A percentile compares a stretch with the other conserved stretches of the same genome.
Conservation (phyloP, 2,113 vertebrate genomes). For the Holacanthus passer region DNA sequence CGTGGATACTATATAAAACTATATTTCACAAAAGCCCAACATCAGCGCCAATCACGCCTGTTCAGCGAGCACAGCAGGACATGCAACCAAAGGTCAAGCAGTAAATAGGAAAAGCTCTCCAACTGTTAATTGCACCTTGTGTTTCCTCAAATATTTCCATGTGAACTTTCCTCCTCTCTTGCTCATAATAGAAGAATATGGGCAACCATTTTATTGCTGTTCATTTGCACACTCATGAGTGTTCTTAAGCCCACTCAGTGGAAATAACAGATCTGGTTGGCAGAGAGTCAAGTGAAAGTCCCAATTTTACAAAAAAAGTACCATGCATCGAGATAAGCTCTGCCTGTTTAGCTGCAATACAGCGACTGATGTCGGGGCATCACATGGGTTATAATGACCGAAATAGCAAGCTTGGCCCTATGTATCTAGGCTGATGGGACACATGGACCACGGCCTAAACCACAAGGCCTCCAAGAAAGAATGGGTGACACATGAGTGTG, state of each 20-base stretch:
- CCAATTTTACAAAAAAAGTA: not conserved
- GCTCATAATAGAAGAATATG: not conserved
- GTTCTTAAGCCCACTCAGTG: not conserved
- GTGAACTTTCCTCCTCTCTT: not conserved
- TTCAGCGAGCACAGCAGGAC: slow-evolving; percentile 44
- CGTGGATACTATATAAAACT: not conserved
- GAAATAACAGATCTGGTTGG: slow-evolving; percentile 5
- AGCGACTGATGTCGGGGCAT: not conserved
- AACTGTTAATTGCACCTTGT: not conserved
- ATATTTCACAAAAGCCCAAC: not conserved
- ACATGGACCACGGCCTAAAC: slow-evolving; percentile 17
- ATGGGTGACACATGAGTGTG: slow-evolving; percentile 3
- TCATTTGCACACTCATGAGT: not conserved
- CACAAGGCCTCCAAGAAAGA: slow-evolving; percentile 3
- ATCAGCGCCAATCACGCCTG: slow-evolving; percentile 4
- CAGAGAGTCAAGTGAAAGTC: slow-evolving; percentile 35
- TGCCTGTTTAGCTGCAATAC: not conserved
- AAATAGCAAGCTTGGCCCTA: slow-evolving; percentile 8
- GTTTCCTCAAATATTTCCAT: not conserved
- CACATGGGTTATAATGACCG: not conserved
- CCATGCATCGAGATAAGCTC: slow-evolving; percentile 16
- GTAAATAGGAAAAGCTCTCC: slow-evolving; percentile 4
- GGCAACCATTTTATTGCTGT: not conserved
- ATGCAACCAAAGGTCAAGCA: not conserved
- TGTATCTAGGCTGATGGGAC: slow-evolving; percentile 15